phyloP scores from a whole-genome alignment of 2,113 vertebrate species.

The Piprites chloris region DNA sequence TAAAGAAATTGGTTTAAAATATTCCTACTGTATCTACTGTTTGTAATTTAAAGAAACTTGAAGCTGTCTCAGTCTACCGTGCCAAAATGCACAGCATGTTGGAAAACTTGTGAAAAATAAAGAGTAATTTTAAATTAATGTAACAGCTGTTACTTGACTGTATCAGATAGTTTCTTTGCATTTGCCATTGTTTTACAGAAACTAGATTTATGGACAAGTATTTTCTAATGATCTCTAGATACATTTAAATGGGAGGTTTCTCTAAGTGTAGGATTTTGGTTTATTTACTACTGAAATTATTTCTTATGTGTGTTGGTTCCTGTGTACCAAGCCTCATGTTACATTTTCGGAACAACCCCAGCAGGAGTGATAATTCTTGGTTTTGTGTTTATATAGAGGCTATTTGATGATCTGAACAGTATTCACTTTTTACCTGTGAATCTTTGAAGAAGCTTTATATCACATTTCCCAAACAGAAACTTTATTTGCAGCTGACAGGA shows the following conservation, averaged over 20 bases:
- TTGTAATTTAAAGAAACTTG: conserved; percentile 81
- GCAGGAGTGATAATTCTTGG: neutral
- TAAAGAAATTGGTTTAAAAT: conserved; percentile 61
- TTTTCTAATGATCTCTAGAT: neutral
- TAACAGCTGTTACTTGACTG: neutral
- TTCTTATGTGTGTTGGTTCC: neutral
- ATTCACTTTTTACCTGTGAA: neutral
- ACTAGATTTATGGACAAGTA: neutral
- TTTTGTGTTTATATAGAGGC: neutral
- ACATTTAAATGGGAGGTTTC: neutral
- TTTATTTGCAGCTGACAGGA: neutral
- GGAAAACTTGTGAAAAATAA: conserved; percentile 75
- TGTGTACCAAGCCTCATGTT: neutral
- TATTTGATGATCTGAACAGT: neutral
- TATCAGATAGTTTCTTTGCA: neutral
- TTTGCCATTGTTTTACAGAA: neutral
- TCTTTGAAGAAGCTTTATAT: neutral
- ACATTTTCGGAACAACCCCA: rapidly evolving
- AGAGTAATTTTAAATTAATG: conserved; percentile 62
- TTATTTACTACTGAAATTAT: neutral
- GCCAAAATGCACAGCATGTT: conserved; percentile 68
- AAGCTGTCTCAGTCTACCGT: conserved; percentile 62
- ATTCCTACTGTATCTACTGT: conserved; percentile 74
- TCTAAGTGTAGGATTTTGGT: neutral
- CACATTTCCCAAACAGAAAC: neutral